phyloP scores from a whole-genome alignment of 2,888 invertebrate genomes.

The Elmis aenea region DNA sequence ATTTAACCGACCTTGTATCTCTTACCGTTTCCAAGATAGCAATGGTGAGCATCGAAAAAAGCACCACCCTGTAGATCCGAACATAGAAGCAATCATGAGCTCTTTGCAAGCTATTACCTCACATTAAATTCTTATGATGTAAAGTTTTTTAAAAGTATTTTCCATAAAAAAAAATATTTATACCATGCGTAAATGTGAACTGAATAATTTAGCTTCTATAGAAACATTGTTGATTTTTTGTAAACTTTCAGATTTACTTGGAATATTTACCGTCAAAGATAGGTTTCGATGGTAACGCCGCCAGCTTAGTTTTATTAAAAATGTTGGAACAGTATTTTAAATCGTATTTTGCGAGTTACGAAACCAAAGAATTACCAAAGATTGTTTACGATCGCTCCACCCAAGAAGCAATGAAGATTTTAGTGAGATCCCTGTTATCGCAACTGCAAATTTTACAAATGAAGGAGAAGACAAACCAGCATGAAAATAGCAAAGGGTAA shows the following conservation, averaged over 20 bases:
- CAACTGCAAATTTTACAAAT: slow-evolving; percentile 42
- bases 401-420: slow-evolving; percentile 54
- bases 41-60: too few species aligned
- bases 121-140: too few species aligned
- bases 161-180: too few species aligned
- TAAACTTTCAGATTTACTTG: slow-evolving; percentile 54
- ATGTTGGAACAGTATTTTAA: slow-evolving; percentile 50
- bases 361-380: slow-evolving; percentile 36
- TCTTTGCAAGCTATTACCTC: too few species aligned
- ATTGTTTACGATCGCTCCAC: slow-evolving; percentile 47
- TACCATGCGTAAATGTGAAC: too few species aligned
- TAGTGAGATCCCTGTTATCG: slow-evolving; percentile 57
- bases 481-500: slow-evolving; percentile 12
- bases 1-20: too few species aligned
- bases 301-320: slow-evolving; percentile 49
- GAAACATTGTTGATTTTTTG: too few species aligned
- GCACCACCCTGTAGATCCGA: too few species aligned
- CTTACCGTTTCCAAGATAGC: too few species aligned
- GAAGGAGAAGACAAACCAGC: slow-evolving; percentile 27
- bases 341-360: slow-evolving; percentile 37
- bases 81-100: too few species aligned
- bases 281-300: slow-evolving; percentile 50
- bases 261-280: slow-evolving; percentile 64
- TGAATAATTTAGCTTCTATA: too few species aligned
- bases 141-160: too few species aligned